Evolutionary conservation across 2,797 vertebrate species (phyloP).

Genomic region (Falco concolor): DNA sequence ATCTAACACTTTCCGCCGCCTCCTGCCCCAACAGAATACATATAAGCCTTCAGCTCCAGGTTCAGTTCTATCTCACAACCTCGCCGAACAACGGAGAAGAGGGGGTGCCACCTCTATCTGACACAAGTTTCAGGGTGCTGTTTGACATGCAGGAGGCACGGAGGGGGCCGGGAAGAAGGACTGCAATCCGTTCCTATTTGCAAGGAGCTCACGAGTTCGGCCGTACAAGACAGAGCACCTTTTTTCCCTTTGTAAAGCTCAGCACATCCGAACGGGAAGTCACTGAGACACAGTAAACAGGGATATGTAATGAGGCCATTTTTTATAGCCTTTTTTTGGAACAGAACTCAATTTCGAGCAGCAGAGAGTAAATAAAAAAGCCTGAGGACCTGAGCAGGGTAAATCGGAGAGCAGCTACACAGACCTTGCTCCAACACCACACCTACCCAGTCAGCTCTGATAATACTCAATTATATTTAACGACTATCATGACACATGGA

Average conservation of each 20-base stretch:
- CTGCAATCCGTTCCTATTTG: background rate
- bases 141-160: fast-evolving
- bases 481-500: background rate
- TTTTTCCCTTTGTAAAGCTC: background rate
- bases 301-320: background rate
- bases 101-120: background rate
- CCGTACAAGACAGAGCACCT: conserved; percentile 9
- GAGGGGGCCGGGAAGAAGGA: background rate
- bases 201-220: background rate
- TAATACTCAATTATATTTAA: background rate
- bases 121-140: background rate
- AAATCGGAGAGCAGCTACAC: background rate
- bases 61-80: background rate
- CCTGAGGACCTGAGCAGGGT: background rate
- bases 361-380: background rate
- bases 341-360: background rate
- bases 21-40: background rate
- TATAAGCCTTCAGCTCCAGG: background rate
- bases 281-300: conserved; percentile 43
- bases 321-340: background rate
- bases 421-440: background rate
- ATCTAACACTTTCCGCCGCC: background rate
- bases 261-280: conserved; percentile 56
- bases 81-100: fast-evolving
- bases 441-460: background rate